Base-by-base conservation (phyloP, 2,797 vertebrate genomes). In the Betta splendens region DNA sequence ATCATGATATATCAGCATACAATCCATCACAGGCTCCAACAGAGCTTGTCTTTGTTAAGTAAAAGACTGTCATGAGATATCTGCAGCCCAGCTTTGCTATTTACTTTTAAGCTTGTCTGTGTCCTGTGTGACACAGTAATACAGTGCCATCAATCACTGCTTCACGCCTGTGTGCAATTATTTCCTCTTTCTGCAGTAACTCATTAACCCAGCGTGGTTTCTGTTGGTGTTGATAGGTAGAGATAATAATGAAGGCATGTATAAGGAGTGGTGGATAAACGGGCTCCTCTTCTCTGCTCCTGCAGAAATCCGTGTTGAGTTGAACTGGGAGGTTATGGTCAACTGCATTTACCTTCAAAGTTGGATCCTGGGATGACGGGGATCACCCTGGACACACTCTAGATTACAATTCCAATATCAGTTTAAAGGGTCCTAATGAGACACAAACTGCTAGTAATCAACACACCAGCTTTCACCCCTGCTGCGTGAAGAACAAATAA, bases 111-210 rank as follows among this genome's bases (percentile, higher is more conserved):
- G 66, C 68, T 78, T 17, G 20, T 54, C 57, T 43, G 59, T 78
- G 77, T 75, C 39, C 80, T 40, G 15, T 71, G 51, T 79, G 64
- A 77, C 81, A 74, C 53, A 29, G 62, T 68, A 53, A 75, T 73
- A 74, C 77, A 25, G 58, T n/a, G 44, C 60, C 85, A 89, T 91
- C 77, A 76, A 87, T 91, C 87, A 89, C 69, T 3, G 47, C 54
- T 74, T 75, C 74, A 59, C 45, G 63, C 77, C 63, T 43, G 61
- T 60, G 65, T 59, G 52, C 47, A 50, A 57, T 75, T 69, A 62
- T 89, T 92, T 92, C 91, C 90, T 83, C 86, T 92, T 91, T 91
- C 81, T 83, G 64, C 75, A 46, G 80, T 89, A 74, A 90, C 84
- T 91, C 78, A 92, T 91, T 92, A 90, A 92, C 86, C 73, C 59